A percentile compares a stretch with the other conserved stretches of the same genome.
Evolutionary conservation across 2,888 invertebrate genomes (phyloP).

Genomic region (Tenthredo scrophulariae): DNA sequence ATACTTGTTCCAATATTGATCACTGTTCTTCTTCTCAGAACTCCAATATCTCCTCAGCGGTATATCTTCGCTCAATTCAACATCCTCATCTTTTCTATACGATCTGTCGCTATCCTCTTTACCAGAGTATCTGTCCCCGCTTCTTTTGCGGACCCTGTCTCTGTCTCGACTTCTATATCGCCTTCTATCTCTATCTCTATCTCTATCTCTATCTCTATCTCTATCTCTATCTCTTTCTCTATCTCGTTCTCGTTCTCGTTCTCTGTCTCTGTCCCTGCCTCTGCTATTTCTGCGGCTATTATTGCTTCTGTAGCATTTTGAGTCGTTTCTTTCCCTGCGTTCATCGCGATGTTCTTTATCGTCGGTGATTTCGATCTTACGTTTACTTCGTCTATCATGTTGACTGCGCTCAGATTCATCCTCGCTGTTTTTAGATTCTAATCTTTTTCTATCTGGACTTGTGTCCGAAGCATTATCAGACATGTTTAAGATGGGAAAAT

Average conservation of each 20-base stretch:
- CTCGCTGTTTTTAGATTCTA: conserved; percentile 3
- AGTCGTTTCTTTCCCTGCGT: not conserved
- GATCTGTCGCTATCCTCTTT: conserved; percentile 20
- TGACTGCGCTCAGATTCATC: conserved; percentile 23
- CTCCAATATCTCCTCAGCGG: conserved; percentile 24
- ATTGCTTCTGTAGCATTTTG: conserved; percentile 25
- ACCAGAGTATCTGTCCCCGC: conserved; percentile 9
- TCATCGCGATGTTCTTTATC: not conserved
- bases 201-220: not conserved
- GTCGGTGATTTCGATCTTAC: not conserved
- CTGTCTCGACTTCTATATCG: conserved; percentile 10
- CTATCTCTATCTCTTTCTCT: not conserved
- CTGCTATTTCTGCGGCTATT: conserved; percentile 13
- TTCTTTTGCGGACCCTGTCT: conserved; percentile 17
- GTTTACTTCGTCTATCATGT: conserved; percentile 8
- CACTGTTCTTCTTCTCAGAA: conserved; percentile 35
- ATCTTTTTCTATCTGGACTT: not conserved
- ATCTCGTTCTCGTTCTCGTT: not conserved
- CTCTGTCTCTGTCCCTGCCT: conserved; percentile 28
- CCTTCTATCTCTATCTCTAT: conserved; percentile 33
- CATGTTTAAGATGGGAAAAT: not conserved
- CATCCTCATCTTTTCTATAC: not conserved
- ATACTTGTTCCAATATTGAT: conserved; percentile 58
- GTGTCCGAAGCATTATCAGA: conserved; percentile 1
- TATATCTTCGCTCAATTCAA: not conserved